Base-by-base conservation (phyloP, 1,140 invertebrate genomes). In the Homarus americanus region DNA sequence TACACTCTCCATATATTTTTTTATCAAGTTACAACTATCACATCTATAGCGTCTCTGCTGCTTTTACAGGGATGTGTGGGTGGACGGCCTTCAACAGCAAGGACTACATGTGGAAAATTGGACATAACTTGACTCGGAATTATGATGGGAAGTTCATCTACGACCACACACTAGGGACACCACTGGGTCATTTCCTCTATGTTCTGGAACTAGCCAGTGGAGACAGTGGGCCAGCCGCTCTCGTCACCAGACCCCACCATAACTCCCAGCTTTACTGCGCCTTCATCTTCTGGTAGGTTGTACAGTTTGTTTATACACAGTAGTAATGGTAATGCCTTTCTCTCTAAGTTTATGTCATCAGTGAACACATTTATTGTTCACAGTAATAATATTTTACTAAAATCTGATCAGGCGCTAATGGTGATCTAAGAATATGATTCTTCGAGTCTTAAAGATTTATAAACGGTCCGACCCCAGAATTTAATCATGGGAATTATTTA, bases 161-260 rank as follows among this genome's bases (percentile, higher is more conserved):
- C 32, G 83, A 85, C 41, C 83, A 85, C 24, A 85, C 83, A 32
- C 63, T 85, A 17, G 83, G 83, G 34, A 72, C 83, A 15, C 66
- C 17, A 20, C 12, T 40, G 41, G 83, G 83, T 41, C 83, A 85
- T 41, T 85, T 73, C 40, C 72, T 85, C 17, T 85, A 85, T 73
- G n/a, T 85, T 34, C 66, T 7, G 28, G 34, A 66, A 34, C 15
- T n/a, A 36, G 3, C 34, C 10, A 40, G 53, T n/a, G 58, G 38
- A 24, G 32, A 83, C 28, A 58, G 63, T 24, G 80, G 80, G 15
- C 80, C 80, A 36, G 80, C 80, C 4, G 20, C 53, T 58, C 53
- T 58, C 5, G 20, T 58, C 20, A 20, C 53, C 20, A 58, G 4
- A 58, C 12, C 53, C 12, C 53, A 20, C 53, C 53, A 58, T 20